These are phyloP conservation scores for Eupithecia subfuscata DNA, from an alignment of 2,888 invertebrate species.

Conservation along the genomic window DNA sequence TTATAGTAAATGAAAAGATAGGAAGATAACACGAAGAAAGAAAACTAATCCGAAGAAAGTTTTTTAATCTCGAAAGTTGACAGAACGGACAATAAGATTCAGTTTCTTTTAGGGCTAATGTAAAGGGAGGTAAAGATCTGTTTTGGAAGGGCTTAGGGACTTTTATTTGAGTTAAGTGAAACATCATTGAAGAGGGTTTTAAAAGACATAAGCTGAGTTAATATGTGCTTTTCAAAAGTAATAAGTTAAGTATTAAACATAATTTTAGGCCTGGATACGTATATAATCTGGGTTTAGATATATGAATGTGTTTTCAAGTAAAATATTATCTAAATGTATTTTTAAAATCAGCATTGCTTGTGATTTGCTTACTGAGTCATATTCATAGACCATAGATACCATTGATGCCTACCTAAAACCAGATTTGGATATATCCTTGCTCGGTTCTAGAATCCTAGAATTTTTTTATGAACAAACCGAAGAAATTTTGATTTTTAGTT, in stretches of 20 bases:
- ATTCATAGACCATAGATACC: not conserved
- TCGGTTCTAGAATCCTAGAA: not conserved
- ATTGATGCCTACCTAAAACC: too few species aligned
- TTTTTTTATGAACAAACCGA: not conserved
- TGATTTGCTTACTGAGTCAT: not conserved
- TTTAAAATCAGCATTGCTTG: too few species aligned
- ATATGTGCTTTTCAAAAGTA: not conserved
- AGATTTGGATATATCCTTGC: too few species aligned
- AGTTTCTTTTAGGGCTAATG: conserved; percentile 34
- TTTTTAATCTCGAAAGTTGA: conserved; percentile 43
- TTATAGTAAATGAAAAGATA: conserved; percentile 40
- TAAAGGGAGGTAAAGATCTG: conserved; percentile 19
- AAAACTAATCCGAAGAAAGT: conserved; percentile 42
- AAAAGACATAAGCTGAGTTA: conserved; percentile 9
- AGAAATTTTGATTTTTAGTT: too few species aligned
- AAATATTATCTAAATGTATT: too few species aligned
- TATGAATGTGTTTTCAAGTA: too few species aligned
- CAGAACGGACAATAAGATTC: conserved; percentile 39
- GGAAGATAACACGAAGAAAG: conserved; percentile 36
- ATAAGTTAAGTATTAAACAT: not conserved
- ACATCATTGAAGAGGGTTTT: conserved; percentile 8
- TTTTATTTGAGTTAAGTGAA: conserved; percentile 28
- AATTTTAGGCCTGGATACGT: not conserved
- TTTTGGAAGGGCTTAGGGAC: conserved; percentile 26
- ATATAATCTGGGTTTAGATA: not conserved